Evolutionary conservation across 2,113 vertebrate species (phyloP), one percentile per base, ranked within the genome.

Genomic region (Anhinga rufa): DNA sequence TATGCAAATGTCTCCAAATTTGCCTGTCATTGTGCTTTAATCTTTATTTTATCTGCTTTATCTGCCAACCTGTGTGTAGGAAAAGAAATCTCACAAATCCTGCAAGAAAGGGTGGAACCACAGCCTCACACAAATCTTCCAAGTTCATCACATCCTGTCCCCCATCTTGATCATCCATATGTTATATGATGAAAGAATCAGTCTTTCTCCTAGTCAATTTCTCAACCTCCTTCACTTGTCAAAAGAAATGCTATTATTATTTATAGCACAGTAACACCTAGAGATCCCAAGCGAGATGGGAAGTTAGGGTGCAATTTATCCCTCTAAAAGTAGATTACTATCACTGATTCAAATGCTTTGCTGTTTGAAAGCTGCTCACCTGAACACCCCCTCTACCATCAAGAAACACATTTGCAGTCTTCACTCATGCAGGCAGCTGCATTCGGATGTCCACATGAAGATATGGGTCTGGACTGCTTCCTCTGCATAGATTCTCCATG

Each of bases 1-100:
- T 75, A 84, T 85, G 80, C 57, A 89, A 92, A 87, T 95, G 89
- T 92, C 36, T 86, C 62, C 48, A 89, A 69, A 85, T 89, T 65
- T 82, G 22, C 52, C 22, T 80, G 40, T 87, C 84, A 87, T 55
- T 87, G 52, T 89, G 34, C 38, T 88, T 79, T 78, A 87, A 44
- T 82, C 61, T 82, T 89, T 81, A 54, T 19, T 84, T 89, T 62
- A 69, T 74, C 66, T 83, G 14, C 34, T 90, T 90, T 86, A 88
- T 89, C 51, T 93, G 77, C n/a, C 90, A 92, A 6, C 3, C 87
- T 95, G 31, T 79, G 7, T 26, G 36, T 14, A 91, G 65, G 48
- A 71, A 75, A 96, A 87, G 54, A 90, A 80, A 77, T 76, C 48
- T 72, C 25, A 38, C 57, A 92, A 87, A 92, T 79, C 31, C 69